Conservation (phyloP, 2,888 invertebrate species). For the Campoplex capitator region DNA sequence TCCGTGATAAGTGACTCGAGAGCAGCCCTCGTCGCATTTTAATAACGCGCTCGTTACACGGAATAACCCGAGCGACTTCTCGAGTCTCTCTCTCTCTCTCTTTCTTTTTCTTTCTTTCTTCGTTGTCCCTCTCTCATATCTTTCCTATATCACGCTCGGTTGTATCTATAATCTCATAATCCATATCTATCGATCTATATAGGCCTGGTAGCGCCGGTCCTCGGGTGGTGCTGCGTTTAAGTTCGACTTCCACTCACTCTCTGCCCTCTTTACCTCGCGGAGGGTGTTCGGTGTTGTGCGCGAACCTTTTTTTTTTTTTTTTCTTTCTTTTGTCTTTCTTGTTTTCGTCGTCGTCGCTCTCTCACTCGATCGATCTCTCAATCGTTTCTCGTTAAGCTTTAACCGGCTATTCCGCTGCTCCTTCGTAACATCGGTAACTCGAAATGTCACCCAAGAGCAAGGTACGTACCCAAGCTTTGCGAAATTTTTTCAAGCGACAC, state of each 20-base stretch:
- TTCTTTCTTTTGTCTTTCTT: neutral
- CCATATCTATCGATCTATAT: conserved; percentile 60
- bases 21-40: conserved; percentile 76
- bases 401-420: neutral
- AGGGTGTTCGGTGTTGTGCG: conserved; percentile 52
- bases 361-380: conserved; percentile 36
- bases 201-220: conserved; percentile 63
- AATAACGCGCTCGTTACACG: conserved; percentile 73
- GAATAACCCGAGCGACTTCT: conserved; percentile 72
- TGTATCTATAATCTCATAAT: conserved; percentile 49
- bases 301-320: neutral
- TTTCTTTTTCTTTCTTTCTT: conserved; percentile 14
- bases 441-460: conserved; percentile 78
- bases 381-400: conserved; percentile 1
- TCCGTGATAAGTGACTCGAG: conserved; percentile 78
- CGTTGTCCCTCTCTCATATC: conserved; percentile 44
- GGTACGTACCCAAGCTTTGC: conserved; percentile 72
- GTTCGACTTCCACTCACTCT: neutral
- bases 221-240: conserved; percentile 46
- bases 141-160: conserved; percentile 36
- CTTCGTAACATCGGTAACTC: conserved; percentile 2
- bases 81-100: conserved; percentile 67
- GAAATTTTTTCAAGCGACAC: neutral
- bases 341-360: conserved; percentile 34
- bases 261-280: conserved; percentile 41